These are phyloP conservation scores for Pluvianellus socialis DNA, from an alignment of 2,113 vertebrate genomes.

Conservation along the genomic window DNA sequence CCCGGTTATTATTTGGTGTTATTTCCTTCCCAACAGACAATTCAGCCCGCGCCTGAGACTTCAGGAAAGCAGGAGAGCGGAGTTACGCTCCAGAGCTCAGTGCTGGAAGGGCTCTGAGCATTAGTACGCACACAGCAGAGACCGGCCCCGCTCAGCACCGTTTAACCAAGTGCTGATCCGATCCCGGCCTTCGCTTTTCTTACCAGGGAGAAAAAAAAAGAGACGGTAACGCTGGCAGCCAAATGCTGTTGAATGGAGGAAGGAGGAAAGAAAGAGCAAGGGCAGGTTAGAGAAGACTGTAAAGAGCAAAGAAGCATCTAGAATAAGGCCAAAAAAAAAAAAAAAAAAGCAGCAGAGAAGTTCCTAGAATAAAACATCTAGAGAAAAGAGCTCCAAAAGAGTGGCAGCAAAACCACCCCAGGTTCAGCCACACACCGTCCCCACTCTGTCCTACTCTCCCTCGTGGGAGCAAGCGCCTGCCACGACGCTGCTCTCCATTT, in stretches of 20 bases:
- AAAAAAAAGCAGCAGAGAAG: background rate
- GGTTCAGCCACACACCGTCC: background rate
- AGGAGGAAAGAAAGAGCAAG: background rate
- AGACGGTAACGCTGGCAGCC: background rate
- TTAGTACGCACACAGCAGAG: accelerated
- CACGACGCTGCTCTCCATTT: background rate
- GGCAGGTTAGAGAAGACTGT: background rate
- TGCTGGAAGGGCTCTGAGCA: background rate
- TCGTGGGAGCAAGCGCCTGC: accelerated
- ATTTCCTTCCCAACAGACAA: background rate
- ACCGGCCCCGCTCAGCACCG: background rate
- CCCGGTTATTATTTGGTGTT: background rate
- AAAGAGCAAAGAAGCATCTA: background rate
- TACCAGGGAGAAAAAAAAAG: background rate
- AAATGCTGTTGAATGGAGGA: background rate
- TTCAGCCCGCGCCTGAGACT: background rate
- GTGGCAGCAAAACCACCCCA: background rate
- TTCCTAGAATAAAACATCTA: background rate
- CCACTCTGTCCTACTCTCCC: background rate
- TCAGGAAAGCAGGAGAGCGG: background rate
- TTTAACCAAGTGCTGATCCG: background rate
- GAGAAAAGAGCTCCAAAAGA: background rate
- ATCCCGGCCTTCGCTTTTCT: accelerated
- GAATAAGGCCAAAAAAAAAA: background rate
- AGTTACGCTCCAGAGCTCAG: accelerated